These are phyloP conservation scores for Lomographa bimaculata DNA, from an alignment of 2,888 invertebrate species.

Conservation along the genomic window DNA sequence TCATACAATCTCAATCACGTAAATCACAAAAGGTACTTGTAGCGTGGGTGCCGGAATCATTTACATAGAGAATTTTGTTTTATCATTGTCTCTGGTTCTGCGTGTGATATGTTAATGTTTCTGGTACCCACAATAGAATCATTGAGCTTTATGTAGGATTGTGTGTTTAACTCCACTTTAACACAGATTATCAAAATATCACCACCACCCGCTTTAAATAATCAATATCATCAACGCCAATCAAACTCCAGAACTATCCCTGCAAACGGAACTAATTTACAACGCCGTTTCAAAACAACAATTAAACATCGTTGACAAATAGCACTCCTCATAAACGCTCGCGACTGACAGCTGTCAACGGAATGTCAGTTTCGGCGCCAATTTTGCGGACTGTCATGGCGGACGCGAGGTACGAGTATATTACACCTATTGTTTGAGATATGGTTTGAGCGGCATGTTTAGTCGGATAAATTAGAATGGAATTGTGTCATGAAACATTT, in stretches of 20 bases:
- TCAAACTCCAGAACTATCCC: slow-evolving; percentile 5
- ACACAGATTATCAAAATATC: too few relatives aligned
- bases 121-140: too few relatives aligned
- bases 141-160: too few relatives aligned
- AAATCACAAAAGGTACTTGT: too few relatives aligned
- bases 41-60: too few relatives aligned
- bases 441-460: slow-evolving; percentile 3
- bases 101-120: too few relatives aligned
- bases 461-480: not conserved
- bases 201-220: too few relatives aligned
- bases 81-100: too few relatives aligned
- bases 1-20: too few relatives aligned
- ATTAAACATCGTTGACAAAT: slow-evolving; percentile 46
- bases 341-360: slow-evolving; percentile 56
- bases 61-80: too few relatives aligned
- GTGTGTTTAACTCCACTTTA: too few relatives aligned
- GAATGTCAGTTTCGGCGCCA: slow-evolving; percentile 56
- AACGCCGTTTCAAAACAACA: slow-evolving; percentile 41
- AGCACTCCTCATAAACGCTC: slow-evolving; percentile 49
- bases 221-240: slow-evolving; percentile 5
- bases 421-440: slow-evolving; percentile 20
- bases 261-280: slow-evolving; percentile 33
- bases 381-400: slow-evolving; percentile 43
- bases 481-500: too few relatives aligned
- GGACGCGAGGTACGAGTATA: slow-evolving; percentile 24